These are phyloP conservation scores for Mellivora capensis DNA, from an alignment of 2,113 vertebrate species.

Conservation along the genomic window DNA sequence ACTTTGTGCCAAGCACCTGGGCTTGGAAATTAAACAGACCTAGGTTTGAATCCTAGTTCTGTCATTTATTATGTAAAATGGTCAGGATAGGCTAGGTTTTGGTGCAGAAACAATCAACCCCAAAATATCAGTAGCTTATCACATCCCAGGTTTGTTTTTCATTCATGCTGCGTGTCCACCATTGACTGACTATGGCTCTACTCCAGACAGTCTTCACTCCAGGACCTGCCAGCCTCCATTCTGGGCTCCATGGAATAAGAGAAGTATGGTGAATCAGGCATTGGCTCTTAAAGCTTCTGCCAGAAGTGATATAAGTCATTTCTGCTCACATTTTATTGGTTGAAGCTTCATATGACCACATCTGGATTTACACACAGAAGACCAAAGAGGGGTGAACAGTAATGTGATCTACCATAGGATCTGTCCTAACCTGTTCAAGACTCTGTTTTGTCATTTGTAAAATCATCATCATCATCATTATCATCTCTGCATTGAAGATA, in stretches of 20 bases:
- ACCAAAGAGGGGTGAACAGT: neutral
- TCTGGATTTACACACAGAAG: neutral
- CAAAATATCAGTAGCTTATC: neutral
- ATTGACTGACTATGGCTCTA: neutral
- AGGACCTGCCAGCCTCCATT: neutral
- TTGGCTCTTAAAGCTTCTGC: neutral
- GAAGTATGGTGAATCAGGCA: neutral
- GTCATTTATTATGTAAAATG: neutral
- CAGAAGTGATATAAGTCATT: neutral
- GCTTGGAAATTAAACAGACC: slow-evolving; percentile 3
- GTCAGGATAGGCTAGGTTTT: neutral
- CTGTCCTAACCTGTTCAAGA: neutral
- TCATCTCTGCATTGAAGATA: neutral
- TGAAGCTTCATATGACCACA: neutral
- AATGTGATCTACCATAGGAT: neutral
- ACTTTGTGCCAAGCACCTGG: slow-evolving; percentile 23
- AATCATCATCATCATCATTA: neutral
- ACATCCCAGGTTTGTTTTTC: neutral
- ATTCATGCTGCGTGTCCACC: neutral
- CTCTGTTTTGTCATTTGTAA: neutral
- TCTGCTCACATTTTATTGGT: neutral
- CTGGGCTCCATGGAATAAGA: neutral
- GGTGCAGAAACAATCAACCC: slow-evolving; percentile 4
- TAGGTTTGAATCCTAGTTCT: neutral
- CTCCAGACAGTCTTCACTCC: neutral